These are phyloP conservation scores for Bubo bubo DNA, from an alignment of 2,113 vertebrate genomes.

Conservation along the genomic window DNA sequence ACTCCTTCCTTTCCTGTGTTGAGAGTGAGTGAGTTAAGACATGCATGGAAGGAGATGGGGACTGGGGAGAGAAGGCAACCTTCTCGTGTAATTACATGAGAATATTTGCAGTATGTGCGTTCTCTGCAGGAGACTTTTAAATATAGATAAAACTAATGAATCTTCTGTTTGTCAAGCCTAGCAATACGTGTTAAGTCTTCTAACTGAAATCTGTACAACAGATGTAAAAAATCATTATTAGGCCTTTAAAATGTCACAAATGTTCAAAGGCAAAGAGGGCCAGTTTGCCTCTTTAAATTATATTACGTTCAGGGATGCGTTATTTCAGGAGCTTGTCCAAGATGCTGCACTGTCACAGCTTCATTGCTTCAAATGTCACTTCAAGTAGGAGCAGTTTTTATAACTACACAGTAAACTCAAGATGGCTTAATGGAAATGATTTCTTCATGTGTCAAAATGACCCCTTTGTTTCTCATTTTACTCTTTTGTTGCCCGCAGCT, in stretches of 20 bases:
- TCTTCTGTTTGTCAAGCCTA: not conserved
- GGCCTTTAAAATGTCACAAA: conserved; percentile 17
- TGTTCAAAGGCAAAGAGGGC: conserved; percentile 31
- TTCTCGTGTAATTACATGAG: not conserved
- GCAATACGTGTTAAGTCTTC: not conserved
- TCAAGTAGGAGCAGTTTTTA: conserved; percentile 84
- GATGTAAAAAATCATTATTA: conserved; percentile 50
- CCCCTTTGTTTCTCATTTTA: conserved; percentile 86
- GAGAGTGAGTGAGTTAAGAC: not conserved
- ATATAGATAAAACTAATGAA: not conserved
- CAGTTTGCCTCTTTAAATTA: conserved; percentile 26
- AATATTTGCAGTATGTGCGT: not conserved
- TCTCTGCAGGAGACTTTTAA: not conserved
- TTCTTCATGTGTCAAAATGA: conserved; percentile 96
- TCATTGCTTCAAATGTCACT: conserved; percentile 75
- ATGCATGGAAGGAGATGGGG: not conserved
- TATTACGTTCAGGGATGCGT: not conserved
- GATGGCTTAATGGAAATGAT: conserved; percentile 93
- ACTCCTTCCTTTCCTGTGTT: not conserved
- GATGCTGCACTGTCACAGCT: conserved; percentile 7
- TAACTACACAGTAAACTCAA: conserved; percentile 85
- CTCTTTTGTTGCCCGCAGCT: conserved; percentile 78
- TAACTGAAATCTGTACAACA: not conserved
- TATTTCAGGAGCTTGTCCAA: conserved; percentile 39
- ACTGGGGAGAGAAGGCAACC: not conserved